Conservation (phyloP, 1,140 invertebrate genomes). For the Platyscapa corneri region DNA sequence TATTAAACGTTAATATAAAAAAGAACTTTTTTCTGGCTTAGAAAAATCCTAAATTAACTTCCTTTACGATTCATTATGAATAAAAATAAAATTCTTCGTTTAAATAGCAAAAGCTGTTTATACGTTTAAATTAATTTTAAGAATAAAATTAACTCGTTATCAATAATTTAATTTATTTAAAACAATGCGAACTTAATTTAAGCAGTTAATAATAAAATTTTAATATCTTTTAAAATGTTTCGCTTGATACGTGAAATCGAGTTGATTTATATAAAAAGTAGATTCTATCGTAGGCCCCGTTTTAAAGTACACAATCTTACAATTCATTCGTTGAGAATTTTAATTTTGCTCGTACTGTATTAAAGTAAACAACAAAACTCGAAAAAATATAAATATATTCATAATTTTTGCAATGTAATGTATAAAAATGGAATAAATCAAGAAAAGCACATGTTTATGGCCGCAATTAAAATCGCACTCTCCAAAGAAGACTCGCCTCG, state of each 20-base stretch:
- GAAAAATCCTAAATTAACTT: neutral
- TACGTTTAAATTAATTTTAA: too few relatives aligned
- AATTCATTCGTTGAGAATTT: neutral
- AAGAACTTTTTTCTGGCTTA: neutral
- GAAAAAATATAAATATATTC: neutral
- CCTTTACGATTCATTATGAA: neutral
- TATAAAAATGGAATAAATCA: slow-evolving; percentile 30
- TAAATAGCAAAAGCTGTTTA: too few relatives aligned
- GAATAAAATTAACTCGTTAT: too few relatives aligned
- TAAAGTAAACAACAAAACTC: neutral
- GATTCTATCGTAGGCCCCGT: neutral
- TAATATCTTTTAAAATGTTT: neutral
- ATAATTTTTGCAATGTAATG: slow-evolving; percentile 27
- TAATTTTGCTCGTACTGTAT: too few relatives aligned
- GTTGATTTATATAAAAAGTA: neutral
- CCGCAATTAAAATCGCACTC: slow-evolving; percentile 36
- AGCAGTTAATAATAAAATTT: too few relatives aligned
- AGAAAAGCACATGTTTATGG: slow-evolving; percentile 21
- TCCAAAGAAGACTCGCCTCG: slow-evolving; percentile 8
- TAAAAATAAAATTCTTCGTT: neutral
- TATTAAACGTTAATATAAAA: neutral
- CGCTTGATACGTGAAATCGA: neutral
- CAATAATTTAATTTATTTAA: too few relatives aligned
- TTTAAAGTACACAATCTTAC: neutral
- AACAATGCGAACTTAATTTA: neutral